These are phyloP conservation scores for Meiosimyza decipiens DNA, from an alignment of 2,888 invertebrate genomes.

Conservation along the genomic window DNA sequence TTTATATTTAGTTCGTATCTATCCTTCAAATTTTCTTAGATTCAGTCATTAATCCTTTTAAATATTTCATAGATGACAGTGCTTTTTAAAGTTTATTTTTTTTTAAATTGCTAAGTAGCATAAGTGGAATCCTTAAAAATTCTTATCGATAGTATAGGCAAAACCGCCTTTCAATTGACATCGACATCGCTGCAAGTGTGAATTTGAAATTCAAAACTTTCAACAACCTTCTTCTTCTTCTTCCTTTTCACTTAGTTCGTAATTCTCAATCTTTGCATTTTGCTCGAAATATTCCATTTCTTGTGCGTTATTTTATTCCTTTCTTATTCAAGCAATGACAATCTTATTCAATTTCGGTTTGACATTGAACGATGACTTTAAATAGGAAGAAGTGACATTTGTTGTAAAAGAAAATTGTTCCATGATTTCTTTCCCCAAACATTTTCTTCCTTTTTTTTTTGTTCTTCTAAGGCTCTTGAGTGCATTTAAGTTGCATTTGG, in stretches of 20 bases:
- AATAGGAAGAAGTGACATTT: not conserved
- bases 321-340: conserved; percentile 48
- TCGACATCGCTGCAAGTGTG: not conserved
- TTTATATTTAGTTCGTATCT: too few species aligned
- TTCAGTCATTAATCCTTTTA: not conserved
- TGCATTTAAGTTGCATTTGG: too few species aligned
- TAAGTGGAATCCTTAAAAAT: conserved; percentile 20
- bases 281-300: not conserved
- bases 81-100: conserved; percentile 22
- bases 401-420: too few species aligned
- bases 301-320: not conserved
- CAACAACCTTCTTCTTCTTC: conserved; percentile 1
- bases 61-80: not conserved
- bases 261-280: conserved; percentile 7
- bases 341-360: conserved; percentile 58
- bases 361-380: conserved; percentile 44
- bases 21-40: not conserved
- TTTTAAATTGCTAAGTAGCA: conserved; percentile 31
- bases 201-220: conserved; percentile 30
- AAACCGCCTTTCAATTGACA: not conserved
- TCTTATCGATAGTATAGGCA: not conserved
- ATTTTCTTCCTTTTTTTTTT: too few species aligned
- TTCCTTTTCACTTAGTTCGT: not conserved
- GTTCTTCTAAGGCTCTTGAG: too few species aligned
- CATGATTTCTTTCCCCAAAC: too few species aligned